These are phyloP conservation scores for Caenorhabditis virilis DNA, from an alignment of 2,888 invertebrate genomes.

Conservation along the genomic window DNA sequence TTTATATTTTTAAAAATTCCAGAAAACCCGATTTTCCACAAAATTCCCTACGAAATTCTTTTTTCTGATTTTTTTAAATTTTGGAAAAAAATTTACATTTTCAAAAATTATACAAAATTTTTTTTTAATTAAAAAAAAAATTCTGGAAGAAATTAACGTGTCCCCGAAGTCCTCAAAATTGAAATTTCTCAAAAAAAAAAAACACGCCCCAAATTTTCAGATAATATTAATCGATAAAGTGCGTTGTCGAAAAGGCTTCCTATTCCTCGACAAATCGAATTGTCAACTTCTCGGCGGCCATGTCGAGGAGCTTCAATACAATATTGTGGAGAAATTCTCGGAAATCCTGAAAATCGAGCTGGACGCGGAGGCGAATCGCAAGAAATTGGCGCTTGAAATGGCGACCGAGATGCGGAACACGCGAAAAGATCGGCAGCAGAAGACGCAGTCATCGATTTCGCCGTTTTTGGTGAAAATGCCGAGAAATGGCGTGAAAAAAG, in stretches of 20 bases:
- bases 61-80: too few relatives aligned
- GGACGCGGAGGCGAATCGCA: constrained; percentile 13
- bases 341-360: constrained; percentile 18
- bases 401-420: constrained; percentile 1
- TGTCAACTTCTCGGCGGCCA: constrained; percentile 17
- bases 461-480: constrained; percentile 27
- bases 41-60: too few relatives aligned
- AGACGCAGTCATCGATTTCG: constrained; percentile 18
- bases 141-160: too few relatives aligned
- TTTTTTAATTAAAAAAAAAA: too few relatives aligned
- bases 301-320: constrained; percentile 3
- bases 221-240: constrained; percentile 15
- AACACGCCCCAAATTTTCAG: too few relatives aligned
- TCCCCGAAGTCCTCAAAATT: too few relatives aligned
- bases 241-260: constrained; percentile 14
- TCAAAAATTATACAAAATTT: too few relatives aligned
- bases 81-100: too few relatives aligned
- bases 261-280: constrained; percentile 17
- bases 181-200: too few relatives aligned
- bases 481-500: neutral
- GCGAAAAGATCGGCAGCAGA: constrained; percentile 3
- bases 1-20: too few relatives aligned
- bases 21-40: too few relatives aligned
- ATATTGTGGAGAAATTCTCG: constrained; percentile 10
- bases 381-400: constrained; percentile 14